Conservation (phyloP, 2,888 invertebrate species). For the Brachyptera putata region DNA sequence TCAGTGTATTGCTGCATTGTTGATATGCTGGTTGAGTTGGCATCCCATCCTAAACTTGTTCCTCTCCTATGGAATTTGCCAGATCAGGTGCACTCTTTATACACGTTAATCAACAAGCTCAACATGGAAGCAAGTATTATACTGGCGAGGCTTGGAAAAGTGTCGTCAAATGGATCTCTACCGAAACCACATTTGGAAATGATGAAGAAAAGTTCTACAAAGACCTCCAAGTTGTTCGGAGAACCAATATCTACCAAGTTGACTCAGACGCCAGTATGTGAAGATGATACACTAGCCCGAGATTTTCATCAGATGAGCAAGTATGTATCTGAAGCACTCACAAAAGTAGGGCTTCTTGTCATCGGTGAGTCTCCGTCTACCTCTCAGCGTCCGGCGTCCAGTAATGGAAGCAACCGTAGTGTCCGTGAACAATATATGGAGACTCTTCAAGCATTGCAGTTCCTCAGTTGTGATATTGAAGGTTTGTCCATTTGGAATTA, state of each 20-base stretch:
- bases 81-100: constrained; percentile 29
- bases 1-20: constrained; percentile 36
- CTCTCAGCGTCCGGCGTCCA: neutral
- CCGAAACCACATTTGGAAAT: neutral
- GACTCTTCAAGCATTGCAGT: constrained; percentile 31
- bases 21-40: constrained; percentile 31
- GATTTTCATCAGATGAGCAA: constrained; percentile 28
- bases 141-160: neutral
- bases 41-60: constrained; percentile 27
- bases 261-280: too few relatives aligned
- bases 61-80: constrained; percentile 30
- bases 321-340: constrained; percentile 14
- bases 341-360: constrained; percentile 5
- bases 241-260: neutral
- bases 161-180: neutral
- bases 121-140: constrained; percentile 1
- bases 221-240: neutral
- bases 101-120: constrained; percentile 26
- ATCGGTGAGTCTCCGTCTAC: neutral
- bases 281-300: constrained; percentile 27
- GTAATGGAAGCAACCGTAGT: neutral
- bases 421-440: constrained; percentile 16
- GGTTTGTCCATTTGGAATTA: constrained; percentile 21
- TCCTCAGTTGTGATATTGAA: constrained; percentile 33
- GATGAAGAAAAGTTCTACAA: neutral